These are phyloP conservation scores for Mimachlamys varia DNA, from an alignment of 2,888 invertebrate species.

Conservation along the genomic window DNA sequence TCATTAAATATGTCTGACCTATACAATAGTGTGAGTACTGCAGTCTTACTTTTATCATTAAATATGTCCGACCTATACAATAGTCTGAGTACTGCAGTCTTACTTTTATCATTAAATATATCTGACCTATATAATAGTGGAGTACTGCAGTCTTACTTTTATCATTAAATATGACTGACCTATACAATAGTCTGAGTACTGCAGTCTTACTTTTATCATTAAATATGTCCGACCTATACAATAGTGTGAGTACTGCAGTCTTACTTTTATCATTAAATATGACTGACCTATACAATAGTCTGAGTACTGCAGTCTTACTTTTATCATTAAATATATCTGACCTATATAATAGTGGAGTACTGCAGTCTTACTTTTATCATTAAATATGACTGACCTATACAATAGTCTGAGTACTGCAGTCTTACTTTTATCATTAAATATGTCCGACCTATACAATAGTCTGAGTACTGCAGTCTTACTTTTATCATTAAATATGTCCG, in stretches of 20 bases:
- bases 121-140: too few relatives aligned
- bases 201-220: conserved; percentile 84
- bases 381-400: too few relatives aligned
- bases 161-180: too few relatives aligned
- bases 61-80: too few relatives aligned
- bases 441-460: too few relatives aligned
- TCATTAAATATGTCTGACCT: too few relatives aligned
- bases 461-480: conserved; percentile 83
- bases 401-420: not conserved
- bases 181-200: not conserved
- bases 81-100: conserved; percentile 64
- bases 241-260: conserved; percentile 53
- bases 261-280: conserved; percentile 84
- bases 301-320: conserved; percentile 84
- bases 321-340: conserved; percentile 70
- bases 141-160: conserved; percentile 85
- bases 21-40: not conserved
- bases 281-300: too few relatives aligned
- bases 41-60: conserved; percentile 84
- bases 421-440: conserved; percentile 84
- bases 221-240: too few relatives aligned
- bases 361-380: conserved; percentile 84
- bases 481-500: conserved; percentile 79
- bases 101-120: conserved; percentile 84
- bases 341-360: not conserved